Evolutionary conservation across 2,113 vertebrate genomes (phyloP).

Genomic region (Natator depressus): DNA sequence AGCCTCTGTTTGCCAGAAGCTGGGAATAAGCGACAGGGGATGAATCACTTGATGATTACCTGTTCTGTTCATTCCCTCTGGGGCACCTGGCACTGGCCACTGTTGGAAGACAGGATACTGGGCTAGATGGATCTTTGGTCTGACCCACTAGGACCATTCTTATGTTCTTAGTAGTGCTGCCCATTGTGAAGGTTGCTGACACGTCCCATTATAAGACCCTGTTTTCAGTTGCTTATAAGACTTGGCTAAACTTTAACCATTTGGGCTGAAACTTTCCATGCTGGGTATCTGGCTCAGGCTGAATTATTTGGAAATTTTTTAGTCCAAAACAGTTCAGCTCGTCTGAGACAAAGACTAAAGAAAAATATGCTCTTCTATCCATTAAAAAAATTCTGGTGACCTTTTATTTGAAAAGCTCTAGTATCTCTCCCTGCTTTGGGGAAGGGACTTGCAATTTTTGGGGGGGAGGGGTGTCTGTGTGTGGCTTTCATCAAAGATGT

Average conservation of each 20-base stretch:
- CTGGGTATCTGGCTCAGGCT: not conserved
- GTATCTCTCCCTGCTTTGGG: not conserved
- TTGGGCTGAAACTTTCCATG: not conserved
- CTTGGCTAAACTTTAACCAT: not conserved
- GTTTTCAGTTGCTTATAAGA: constrained; percentile 9
- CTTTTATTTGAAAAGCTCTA: not conserved
- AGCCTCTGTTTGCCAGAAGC: too few relatives aligned
- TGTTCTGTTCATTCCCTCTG: too few relatives aligned
- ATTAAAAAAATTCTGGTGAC: not conserved
- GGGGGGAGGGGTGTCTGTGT: too few relatives aligned
- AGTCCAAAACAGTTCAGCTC: not conserved
- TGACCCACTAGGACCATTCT: too few relatives aligned
- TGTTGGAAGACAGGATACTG: too few relatives aligned
- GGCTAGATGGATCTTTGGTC: too few relatives aligned
- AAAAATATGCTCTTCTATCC: not conserved
- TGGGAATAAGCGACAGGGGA: too few relatives aligned
- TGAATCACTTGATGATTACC: too few relatives aligned
- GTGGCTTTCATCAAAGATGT: not conserved
- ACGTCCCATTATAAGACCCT: not conserved
- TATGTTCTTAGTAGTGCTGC: not conserved
- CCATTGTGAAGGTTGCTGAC: not conserved
- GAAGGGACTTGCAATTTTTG: not conserved
- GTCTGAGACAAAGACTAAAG: not conserved
- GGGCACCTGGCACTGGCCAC: too few relatives aligned
- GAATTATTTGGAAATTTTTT: not conserved